A percentile compares a stretch with the other conserved stretches of the same genome.
These are phyloP conservation scores for Meandrusa payeni DNA, from an alignment of 2,888 invertebrate genomes.

Conservation along the genomic window DNA sequence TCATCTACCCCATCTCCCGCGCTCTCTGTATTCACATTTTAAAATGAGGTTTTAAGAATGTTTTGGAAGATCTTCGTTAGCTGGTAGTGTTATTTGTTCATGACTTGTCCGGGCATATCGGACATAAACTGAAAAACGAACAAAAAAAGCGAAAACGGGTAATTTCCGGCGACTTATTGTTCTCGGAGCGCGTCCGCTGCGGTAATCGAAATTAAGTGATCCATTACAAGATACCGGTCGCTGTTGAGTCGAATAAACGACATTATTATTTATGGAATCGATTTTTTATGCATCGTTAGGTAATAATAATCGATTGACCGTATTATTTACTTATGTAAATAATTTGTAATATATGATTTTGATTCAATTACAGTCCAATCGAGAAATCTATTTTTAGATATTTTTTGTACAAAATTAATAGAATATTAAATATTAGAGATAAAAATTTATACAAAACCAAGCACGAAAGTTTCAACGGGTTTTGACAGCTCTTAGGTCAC, in stretches of 20 bases:
- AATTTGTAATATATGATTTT: no score
- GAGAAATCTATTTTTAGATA: no score
- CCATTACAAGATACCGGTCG: slow-evolving; percentile 72
- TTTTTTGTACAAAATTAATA: no score
- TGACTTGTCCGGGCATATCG: slow-evolving; percentile 44
- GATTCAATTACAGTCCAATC: no score
- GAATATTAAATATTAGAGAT: no score
- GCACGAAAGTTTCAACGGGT: no score
- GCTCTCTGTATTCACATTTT: slow-evolving; percentile 27
- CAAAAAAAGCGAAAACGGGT: slow-evolving; percentile 71
- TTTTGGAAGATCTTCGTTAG: slow-evolving; percentile 36
- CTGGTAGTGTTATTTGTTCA: slow-evolving; percentile 55
- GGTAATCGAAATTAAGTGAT: slow-evolving; percentile 79
- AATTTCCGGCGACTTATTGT: slow-evolving; percentile 76
- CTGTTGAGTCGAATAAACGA: slow-evolving; percentile 56
- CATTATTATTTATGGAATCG: slow-evolving; percentile 63
- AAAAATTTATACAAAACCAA: no score
- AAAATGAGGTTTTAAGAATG: slow-evolving; percentile 25
- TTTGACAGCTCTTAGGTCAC: no score
- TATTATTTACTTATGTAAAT: no score
- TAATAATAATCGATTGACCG: slow-evolving; percentile 31
- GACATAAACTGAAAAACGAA: slow-evolving; percentile 66
- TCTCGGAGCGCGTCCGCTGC: slow-evolving; percentile 53
- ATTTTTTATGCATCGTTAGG: slow-evolving; percentile 52
- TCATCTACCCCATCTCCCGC: slow-evolving; percentile 27